Conservation (phyloP, 2,888 invertebrate species). For the Alviniconcha strummeri region DNA sequence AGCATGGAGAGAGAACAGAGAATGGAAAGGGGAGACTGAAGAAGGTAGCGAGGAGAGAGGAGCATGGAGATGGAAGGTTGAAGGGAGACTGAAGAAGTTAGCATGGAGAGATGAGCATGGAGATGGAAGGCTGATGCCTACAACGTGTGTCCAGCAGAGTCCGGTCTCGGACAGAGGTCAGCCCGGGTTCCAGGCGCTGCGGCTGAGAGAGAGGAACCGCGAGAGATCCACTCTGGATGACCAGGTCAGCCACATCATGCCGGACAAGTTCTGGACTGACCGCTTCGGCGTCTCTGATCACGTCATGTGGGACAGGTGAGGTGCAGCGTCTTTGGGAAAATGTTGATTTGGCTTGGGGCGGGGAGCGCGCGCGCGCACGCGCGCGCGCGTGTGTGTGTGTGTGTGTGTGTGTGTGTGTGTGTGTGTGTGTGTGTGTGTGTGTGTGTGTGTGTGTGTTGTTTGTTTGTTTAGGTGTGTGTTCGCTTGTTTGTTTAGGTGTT, state of each 20-base stretch:
- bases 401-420: conserved; percentile 1
- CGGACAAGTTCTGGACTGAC: conserved; percentile 35
- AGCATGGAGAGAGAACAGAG: too few relatives aligned
- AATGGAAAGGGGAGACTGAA: too few relatives aligned
- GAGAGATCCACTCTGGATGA: background rate
- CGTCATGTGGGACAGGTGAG: conserved; percentile 14
- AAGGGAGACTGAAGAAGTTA: too few relatives aligned
- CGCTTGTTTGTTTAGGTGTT: background rate
- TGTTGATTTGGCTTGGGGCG: background rate
- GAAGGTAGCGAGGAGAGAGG: too few relatives aligned
- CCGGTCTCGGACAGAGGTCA: background rate
- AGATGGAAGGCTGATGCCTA: too few relatives aligned
- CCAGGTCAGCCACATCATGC: conserved; percentile 23
- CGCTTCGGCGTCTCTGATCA: conserved; percentile 6
- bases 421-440: background rate
- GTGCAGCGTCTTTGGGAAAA: background rate
- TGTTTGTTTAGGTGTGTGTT: background rate
- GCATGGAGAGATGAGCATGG: too few relatives aligned
- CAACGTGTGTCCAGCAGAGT: background rate
- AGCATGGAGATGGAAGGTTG: too few relatives aligned
- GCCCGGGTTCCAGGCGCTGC: background rate
- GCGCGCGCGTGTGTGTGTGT: background rate
- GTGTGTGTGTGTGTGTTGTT: background rate
- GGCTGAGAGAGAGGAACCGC: background rate
- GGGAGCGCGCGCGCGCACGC: too few relatives aligned